Evolutionary conservation across 1,140 invertebrate genomes (phyloP), one percentile per base, ranked within the genome.

Genomic region (Musca vetustissima): DNA sequence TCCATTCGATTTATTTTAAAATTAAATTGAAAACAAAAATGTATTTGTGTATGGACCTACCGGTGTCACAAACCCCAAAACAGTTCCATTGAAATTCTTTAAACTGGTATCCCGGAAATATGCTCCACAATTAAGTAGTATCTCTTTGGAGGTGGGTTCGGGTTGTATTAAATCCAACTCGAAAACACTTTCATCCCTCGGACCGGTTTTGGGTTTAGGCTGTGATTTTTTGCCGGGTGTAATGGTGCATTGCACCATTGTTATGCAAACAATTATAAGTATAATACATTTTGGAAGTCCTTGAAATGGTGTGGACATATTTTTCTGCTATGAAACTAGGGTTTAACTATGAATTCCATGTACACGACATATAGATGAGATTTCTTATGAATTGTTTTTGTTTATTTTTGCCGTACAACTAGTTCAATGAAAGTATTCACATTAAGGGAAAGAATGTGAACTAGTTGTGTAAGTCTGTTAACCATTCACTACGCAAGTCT

Each of bases 11-110:
- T 25, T 43, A 64, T n/a, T 48, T 59, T 48, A 53, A 47, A 14
- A 28, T 28, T 55, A 6, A 50, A 66, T 71, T 64, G 24, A 71
- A 22, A 64, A 71, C 69, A 69, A 8, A 28, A 3, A 28, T 28
- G 3, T 4, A 28, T 28, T 28, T 28, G 3, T 28, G 28, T 50
- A 48, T n/a, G n/a, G 9, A 49, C 87, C 87, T 86, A 96, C 94
- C 28, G 95, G 94, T 65, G 95, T 97, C 49, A 97, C 92, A 83
- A 95, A 97, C 66, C 92, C 95, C 32, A 98, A 83, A 22, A 92
- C 89, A 15, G 89, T 84, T 24, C 89, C 90, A 69, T 88, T 85
- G 80, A 93, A 92, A 73, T 88, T 86, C 72, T 88, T 87, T 0
- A 84, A 72, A 4, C 85, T 83, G 8, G 88, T 90, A 66, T 93